Evolutionary conservation across 2,888 invertebrate genomes (phyloP), one percentile per base, ranked within the genome.

Genomic region (Didymodactylos carnosus): DNA sequence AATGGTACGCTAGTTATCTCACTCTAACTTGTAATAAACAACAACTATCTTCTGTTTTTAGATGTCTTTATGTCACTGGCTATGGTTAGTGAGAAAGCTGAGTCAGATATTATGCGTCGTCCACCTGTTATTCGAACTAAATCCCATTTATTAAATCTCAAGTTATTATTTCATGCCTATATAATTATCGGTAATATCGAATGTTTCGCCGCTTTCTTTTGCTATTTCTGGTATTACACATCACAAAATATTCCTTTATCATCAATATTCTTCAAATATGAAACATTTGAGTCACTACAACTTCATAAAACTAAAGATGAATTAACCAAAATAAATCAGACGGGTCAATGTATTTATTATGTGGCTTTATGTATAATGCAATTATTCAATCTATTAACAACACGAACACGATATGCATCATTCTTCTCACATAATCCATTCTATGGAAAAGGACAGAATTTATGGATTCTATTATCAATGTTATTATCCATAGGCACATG

Each of bases 131-230:
- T 69, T n/a, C 41, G 43, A n/a, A 72, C 23, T 49, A 49, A 72
- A 43, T 40, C 27, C 10, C 72, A 72, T 72, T 69, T 72, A 23
- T 62, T 72, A n/a, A 69, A 72, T 43, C 69, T 62, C 39, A 72
- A 72, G n/a, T 69, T 72, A 62, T 43, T 72, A 25, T 41, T 72
- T 29, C 72, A 72, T 41, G 72, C 72, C 13, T 72, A 72, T 43
- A 69, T 72, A 43, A 69, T 72, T 23, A 41, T 72, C 16, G 72
- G 72, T 49, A 49, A 49, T 49, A 49, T 49, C 14, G 49, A 49
- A 49, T 49, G 49, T 49, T 49, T 49, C 13, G 13, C 23, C 25
- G 23, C 49, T 10, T 49, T 49, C 25, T 49, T 49, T 49, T 49
- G 49, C 14, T 49, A 25, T 10, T 49, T 49, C 25, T 49, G 49